These are phyloP conservation scores for Hypotaenidia philippensis DNA, from an alignment of 2,797 vertebrate genomes.

Conservation along the genomic window DNA sequence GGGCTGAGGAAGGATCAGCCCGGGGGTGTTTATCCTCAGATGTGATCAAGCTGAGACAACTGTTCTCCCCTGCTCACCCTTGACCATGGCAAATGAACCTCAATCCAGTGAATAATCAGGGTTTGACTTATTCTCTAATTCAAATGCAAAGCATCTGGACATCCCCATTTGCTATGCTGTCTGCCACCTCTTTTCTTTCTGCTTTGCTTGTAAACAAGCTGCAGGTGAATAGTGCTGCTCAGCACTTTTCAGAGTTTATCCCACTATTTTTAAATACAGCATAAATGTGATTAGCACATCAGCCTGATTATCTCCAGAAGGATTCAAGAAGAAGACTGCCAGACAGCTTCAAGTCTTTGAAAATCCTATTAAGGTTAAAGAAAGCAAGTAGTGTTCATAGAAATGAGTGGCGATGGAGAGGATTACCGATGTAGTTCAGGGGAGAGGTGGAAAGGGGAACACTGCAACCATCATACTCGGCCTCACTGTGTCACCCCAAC, in stretches of 20 bases:
- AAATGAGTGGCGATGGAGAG: rapidly evolving
- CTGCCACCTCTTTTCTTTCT: not conserved
- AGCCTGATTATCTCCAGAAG: conserved; percentile 55
- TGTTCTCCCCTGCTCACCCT: not conserved
- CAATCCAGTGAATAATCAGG: not conserved
- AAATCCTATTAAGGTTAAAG: conserved; percentile 45
- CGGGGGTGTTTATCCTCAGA: conserved; percentile 25
- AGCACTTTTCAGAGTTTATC: conserved; percentile 35
- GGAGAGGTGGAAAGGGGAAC: not conserved
- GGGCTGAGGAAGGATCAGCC: conserved; percentile 35
- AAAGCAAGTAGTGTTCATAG: not conserved
- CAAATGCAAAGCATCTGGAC: not conserved
- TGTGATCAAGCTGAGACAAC: not conserved
- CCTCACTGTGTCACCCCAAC: not conserved
- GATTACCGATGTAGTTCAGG: not conserved
- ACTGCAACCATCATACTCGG: not conserved
- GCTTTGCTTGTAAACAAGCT: conserved; percentile 27
- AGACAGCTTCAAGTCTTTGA: not conserved
- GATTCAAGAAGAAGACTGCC: not conserved
- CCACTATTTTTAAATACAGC: conserved; percentile 38
- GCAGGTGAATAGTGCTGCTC: conserved; percentile 39
- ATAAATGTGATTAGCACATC: conserved; percentile 55
- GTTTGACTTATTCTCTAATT: not conserved
- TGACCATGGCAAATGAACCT: not conserved
- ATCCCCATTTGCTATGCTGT: not conserved